Evolutionary conservation across 2,797 vertebrate species (phyloP), one percentile per base, ranked within the genome.

Genomic region (Lemur catta): DNA sequence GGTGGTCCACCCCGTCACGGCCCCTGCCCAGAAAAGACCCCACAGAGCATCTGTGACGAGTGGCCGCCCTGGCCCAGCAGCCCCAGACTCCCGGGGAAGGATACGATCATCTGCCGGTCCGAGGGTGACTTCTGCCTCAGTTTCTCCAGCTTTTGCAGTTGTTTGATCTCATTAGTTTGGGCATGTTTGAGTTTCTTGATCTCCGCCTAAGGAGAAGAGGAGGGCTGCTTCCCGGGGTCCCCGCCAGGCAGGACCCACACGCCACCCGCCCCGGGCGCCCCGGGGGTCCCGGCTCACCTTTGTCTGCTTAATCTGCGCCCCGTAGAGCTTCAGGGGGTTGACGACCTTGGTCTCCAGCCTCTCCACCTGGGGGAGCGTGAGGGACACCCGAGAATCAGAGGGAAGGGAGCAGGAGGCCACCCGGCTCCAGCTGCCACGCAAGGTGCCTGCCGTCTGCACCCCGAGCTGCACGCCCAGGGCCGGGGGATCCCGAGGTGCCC

Each of bases 61-160:
- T 0, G 4, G 9, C 48, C 22, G 2, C 52, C 89, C 41, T 2
- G 11, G 26, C 57, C 74, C 0, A 0, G 26, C 1, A 3, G 15
- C 43, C 71, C 46, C 5, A 0, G 0, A 35, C 7, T 18, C 17
- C 28, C 18, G 0, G 14, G 69, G 67, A 98, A 99, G 99, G 99
- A 99, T 99, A 99, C 98, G 5, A 99, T 99, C 96, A 98, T 98
- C 30, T 99, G 98, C 35, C 98, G 97, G 69, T 99, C 98, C 0
- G 98, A 98, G 4, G 99, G 99, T 1, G 98, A 98, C 92, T 95
- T 99, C 96, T 98, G 98, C 48, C 98, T 97, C 94, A 99, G 76
- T 92, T 98, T 98, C 90, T 99, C 99, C 97, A 99, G 95, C 69
- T 98, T 99, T 92, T 98, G 98, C 57, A 99, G 74, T 91, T 99